Base-by-base conservation (phyloP, 37 sponge, comb jelly and placozoan genomes). In the Spongia lamella region DNA sequence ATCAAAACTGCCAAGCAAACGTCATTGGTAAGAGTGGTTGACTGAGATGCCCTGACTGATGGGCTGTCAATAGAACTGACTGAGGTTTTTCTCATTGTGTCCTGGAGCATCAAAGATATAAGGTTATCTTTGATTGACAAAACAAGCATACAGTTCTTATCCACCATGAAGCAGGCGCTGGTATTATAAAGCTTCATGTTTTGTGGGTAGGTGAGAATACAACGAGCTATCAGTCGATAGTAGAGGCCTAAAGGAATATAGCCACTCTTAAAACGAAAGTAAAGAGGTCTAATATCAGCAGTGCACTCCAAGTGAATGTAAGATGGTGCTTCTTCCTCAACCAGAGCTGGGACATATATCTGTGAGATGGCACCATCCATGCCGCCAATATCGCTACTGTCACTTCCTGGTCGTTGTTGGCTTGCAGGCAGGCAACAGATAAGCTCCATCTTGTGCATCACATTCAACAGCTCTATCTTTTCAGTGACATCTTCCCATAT, bases 371-470 rank as follows among this genome's bases (percentile, higher is more conserved):
- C 16, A 2, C 29, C 49, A 54, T 52, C 27, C 38, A 61, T 9
- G 54, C n/a, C 11, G 59, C 75, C 13, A 47, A 79, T 0, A 54
- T 38, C 21, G 65, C 70, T 13, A 68, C 38, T 36, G 68, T 36
- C 57, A 43, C 47, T 43, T n/a, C 38, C 49, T 9, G 54, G 26
- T 17, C 58, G 79, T 2, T 55, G 83, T 0, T 56, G 39, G n/a
- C 65, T 56, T 4, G 68, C 26, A 26, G 68, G 30, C 57, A 79
- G 61, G 20, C 74, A 61, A 30, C 67, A 77, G 30, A 83, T 35
- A n/a, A 89, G 69, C 51, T 89, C 89, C 84, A 89, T 79, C 57
- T 73, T 79, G 63, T 89, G 80, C 76, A 83, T 56, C 2, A 89
- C 26, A 2, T 66, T 49, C 17, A 89, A 71, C 7, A 89, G 51